Conservation (phyloP, 1,140 invertebrate genomes). For the Melitaea cinxia region DNA sequence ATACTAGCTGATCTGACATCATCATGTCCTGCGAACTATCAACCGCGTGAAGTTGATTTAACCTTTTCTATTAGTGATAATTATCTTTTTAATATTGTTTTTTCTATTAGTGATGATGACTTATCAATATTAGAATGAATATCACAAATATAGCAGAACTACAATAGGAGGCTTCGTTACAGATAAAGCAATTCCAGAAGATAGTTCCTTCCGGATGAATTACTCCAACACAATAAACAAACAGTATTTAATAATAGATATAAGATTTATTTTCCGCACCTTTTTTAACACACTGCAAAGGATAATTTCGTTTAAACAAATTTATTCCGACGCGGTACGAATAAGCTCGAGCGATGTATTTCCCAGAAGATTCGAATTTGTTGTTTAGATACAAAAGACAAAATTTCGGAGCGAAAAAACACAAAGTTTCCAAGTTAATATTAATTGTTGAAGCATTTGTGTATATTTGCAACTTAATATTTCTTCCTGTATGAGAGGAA, state of each 20-base stretch:
- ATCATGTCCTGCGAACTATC: no score
- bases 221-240: neutral
- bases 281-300: neutral
- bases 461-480: no score
- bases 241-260: slow-evolving; percentile 18
- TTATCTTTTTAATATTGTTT: no score
- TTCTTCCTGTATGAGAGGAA: no score
- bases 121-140: neutral
- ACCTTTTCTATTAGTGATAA: no score
- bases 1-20: no score
- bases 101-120: no score
- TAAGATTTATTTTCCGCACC: slow-evolving; percentile 9
- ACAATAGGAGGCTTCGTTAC: no score
- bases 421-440: neutral
- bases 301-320: slow-evolving; percentile 8
- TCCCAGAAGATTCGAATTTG: slow-evolving; percentile 14
- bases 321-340: slow-evolving; percentile 11
- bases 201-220: neutral
- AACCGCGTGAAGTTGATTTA: no score
- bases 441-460: neutral
- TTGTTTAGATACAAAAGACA: neutral
- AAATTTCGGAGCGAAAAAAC: slow-evolving; percentile 1
- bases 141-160: neutral
- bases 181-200: neutral
- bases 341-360: slow-evolving; percentile 5